Conservation (phyloP, 2,113 vertebrate species). For the Equus quagga region DNA sequence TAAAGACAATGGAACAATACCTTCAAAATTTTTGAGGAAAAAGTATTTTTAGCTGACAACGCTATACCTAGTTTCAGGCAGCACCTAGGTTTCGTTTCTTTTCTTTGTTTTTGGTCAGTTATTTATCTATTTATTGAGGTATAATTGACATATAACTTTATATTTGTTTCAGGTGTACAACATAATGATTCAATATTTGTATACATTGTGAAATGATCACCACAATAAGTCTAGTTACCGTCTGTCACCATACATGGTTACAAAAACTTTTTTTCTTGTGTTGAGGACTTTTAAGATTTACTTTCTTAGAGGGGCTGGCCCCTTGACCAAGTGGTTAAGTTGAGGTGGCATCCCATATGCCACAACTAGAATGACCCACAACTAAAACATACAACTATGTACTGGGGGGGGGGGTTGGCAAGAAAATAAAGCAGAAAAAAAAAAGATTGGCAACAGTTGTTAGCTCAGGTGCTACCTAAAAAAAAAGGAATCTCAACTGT, state of each 20-base stretch:
- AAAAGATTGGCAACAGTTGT: no score
- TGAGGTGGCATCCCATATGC: no score
- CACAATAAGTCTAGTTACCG: not conserved
- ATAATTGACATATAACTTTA: not conserved
- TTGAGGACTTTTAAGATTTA: not conserved
- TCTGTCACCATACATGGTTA: not conserved
- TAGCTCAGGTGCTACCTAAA: no score
- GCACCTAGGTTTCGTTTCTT: not conserved
- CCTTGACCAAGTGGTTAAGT: no score
- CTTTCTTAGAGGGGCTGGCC: not conserved
- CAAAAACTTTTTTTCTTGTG: not conserved
- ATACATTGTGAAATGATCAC: not conserved
- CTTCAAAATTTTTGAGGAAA: conserved; percentile 23
- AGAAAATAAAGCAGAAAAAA: no score
- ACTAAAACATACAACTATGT: not conserved
- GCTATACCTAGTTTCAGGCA: not conserved
- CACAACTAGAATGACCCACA: no score
- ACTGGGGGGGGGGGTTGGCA: no score
- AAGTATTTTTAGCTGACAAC: not conserved
- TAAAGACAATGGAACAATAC: not conserved
- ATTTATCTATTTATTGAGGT: not conserved
- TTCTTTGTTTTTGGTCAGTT: not conserved
- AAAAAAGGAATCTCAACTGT: no score
- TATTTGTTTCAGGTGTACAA: not conserved
- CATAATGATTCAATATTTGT: not conserved